phyloP scores from a whole-genome alignment of 1,140 invertebrate species.

The Drosophila kikkawai region DNA sequence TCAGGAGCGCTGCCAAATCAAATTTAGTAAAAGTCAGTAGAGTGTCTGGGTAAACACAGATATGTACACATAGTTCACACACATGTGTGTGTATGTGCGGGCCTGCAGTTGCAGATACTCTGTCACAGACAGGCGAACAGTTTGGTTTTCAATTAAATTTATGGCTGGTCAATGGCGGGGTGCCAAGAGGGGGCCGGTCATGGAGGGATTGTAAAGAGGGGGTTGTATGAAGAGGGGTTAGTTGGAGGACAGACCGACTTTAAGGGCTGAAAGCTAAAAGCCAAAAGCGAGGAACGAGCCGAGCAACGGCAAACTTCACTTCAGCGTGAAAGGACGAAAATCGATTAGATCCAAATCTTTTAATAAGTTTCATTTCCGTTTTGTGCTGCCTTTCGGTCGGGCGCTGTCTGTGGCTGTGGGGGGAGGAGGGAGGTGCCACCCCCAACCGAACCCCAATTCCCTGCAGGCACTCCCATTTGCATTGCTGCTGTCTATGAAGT shows the following conservation, averaged over 20 bases:
- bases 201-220: not conserved
- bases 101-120: conserved; percentile 27
- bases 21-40: conserved; percentile 72
- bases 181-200: not conserved
- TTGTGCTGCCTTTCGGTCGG: conserved; percentile 73
- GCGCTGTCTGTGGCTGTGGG: conserved; percentile 51
- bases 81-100: not conserved
- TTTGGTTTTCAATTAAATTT: conserved; percentile 82
- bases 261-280: conserved; percentile 54
- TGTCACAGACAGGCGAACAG: conserved; percentile 73
- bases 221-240: not conserved
- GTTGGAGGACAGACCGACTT: conserved; percentile 37
- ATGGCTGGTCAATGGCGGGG: conserved; percentile 63
- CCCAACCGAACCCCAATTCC: not conserved
- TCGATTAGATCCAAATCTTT: conserved; percentile 85
- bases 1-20: conserved; percentile 59
- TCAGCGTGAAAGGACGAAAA: conserved; percentile 80
- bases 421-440: conserved; percentile 9
- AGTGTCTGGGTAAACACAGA: conserved; percentile 32
- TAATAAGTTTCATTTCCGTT: conserved; percentile 84
- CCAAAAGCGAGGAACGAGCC: conserved; percentile 29
- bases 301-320: conserved; percentile 71
- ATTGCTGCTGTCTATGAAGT: conserved; percentile 44
- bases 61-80: conserved; percentile 17
- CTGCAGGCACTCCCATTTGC: conserved; percentile 62